Evolutionary conservation across 2,797 vertebrate genomes (phyloP), one percentile per base, ranked within the genome.

Genomic region (Uromys caudimaculatus): DNA sequence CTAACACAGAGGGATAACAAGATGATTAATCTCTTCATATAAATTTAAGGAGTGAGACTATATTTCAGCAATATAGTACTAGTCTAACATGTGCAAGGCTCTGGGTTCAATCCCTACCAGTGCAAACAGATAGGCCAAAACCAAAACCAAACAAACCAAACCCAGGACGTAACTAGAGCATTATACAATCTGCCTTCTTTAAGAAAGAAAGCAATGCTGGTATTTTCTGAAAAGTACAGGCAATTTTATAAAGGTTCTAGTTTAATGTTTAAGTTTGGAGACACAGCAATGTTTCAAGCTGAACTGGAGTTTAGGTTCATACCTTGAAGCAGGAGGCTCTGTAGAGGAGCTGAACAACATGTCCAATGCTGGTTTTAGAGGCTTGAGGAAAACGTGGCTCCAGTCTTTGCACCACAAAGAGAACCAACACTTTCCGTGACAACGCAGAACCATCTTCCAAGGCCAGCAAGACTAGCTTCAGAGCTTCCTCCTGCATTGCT

Each of bases 251-350:
- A 86, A 78, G 90, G 32, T 93, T 14, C 54, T 89, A 29, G 95
- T 62, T 94, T 83, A 97, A 17, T 29, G 60, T 2, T 1, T 93
- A 11, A 60, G 69, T 91, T 76, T 92, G 38, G 54, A 54, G n/a
- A 93, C 67, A 73, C 29, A 29, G 77, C 82, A 56, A 60, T 56
- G 21, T 75, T 90, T 76, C 19, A 85, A 90, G 69, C 32, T 0
- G 16, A 95, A 62, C 69, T 56, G 60, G 14, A 6, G 38, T 32
- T 23, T 11, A 90, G 44, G 56, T 95, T 85, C 92, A 9, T 99
- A 99, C 99, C 99, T 99, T 99, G 98, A 99, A 99, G 98, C 99
- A 99, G 0, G 99, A 99, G 90, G 99, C 99, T 98, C 99, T 99
- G 98, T 99, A 99, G 75, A 99, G 99, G 90, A 99, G 99, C 98